Conservation (phyloP, 2,888 invertebrate species). For the Deroplatys truncata region DNA sequence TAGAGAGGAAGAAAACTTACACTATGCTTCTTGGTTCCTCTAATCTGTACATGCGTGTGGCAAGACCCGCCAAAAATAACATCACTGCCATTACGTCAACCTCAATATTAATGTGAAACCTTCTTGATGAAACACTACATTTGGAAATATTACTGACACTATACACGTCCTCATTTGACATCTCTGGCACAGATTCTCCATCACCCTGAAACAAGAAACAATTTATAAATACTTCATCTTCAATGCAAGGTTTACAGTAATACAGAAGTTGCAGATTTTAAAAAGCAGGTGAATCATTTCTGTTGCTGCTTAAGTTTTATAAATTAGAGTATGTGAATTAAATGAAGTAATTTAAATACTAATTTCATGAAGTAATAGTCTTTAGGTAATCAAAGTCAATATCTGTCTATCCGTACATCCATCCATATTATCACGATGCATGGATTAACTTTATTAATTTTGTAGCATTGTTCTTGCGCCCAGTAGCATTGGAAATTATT, state of each 20-base stretch:
- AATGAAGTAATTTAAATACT: too few species aligned
- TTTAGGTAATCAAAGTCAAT: too few species aligned
- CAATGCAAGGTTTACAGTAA: too few species aligned
- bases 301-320: too few species aligned
- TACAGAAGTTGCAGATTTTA: too few species aligned
- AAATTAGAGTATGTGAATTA: not conserved
- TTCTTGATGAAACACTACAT: not conserved
- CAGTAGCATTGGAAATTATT: too few species aligned
- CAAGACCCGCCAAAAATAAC: conserved; percentile 65
- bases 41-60: conserved; percentile 77
- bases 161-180: conserved; percentile 24
- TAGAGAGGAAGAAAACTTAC: conserved; percentile 56
- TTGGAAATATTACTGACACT: not conserved
- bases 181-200: conserved; percentile 35
- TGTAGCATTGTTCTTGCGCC: too few species aligned
- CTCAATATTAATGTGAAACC: conserved; percentile 57
- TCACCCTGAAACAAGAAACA: conserved; percentile 32
- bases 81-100: conserved; percentile 70
- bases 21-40: conserved; percentile 84
- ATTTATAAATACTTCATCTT: not conserved
- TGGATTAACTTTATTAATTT: too few species aligned
- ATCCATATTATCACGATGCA: too few species aligned
- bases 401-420: too few species aligned
- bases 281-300: not conserved
- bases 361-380: too few species aligned